Conservation (phyloP, 2,888 invertebrate genomes). For the Ceraclea dissimilis region DNA sequence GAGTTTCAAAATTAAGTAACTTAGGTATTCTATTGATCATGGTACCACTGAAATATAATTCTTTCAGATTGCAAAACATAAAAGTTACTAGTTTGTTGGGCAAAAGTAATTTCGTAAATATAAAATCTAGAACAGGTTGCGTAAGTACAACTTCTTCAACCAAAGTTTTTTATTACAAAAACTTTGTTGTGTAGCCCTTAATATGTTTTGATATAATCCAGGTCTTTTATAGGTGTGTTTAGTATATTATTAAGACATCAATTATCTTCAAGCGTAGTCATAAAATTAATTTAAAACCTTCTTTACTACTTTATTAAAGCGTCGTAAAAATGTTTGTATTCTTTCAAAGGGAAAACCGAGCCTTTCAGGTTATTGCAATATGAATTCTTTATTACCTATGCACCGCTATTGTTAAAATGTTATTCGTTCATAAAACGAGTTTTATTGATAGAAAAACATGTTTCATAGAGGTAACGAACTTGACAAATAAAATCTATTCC, state of each 20-base stretch:
- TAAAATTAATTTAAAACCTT: background rate
- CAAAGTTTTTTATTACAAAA: slow-evolving; percentile 9
- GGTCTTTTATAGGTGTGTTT: slow-evolving; percentile 15
- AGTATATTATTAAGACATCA: slow-evolving; percentile 15
- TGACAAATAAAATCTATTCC: no score
- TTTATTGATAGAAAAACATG: no score
- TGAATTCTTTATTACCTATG: no score
- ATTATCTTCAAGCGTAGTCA: background rate
- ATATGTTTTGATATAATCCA: slow-evolving; percentile 8
- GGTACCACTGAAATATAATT: no score
- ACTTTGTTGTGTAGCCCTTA: slow-evolving; percentile 3
- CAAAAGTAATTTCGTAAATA: background rate
- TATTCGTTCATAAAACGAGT: no score
- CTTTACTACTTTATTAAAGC: background rate
- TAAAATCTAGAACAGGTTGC: slow-evolving; percentile 1
- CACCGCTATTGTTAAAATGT: no score
- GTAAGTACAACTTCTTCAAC: background rate
- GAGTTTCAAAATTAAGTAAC: no score
- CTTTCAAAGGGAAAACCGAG: background rate
- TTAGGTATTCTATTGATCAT: no score
- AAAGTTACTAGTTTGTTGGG: no score
- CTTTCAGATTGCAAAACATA: no score
- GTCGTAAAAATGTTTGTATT: background rate
- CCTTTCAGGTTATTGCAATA: no score
- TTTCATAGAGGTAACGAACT: no score